phyloP scores from a whole-genome alignment of 2,797 vertebrate genomes.

The Sebastes itinus region DNA sequence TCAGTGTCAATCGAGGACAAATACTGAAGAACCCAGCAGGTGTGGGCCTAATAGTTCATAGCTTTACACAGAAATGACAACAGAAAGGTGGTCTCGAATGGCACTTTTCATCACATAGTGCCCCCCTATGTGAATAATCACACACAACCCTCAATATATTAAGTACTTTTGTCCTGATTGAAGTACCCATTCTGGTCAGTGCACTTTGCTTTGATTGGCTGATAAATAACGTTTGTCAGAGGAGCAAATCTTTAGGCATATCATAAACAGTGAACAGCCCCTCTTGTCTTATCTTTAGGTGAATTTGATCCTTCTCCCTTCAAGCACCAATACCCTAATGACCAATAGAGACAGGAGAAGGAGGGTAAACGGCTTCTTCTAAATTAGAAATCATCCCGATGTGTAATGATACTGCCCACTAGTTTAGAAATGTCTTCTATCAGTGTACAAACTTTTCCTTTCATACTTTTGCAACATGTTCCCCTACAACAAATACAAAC shows the following conservation, averaged over 20 bases:
- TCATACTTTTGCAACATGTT: constrained; percentile 57
- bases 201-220: constrained; percentile 80
- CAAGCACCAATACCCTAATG: constrained; percentile 51
- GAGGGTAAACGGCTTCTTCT: constrained; percentile 25
- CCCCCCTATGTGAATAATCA: constrained; percentile 52
- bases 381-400: constrained; percentile 26
- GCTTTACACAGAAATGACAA: constrained; percentile 61
- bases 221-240: constrained; percentile 74
- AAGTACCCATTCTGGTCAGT: constrained; percentile 80
- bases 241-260: constrained; percentile 52
- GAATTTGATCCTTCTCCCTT: constrained; percentile 44
- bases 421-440: constrained; percentile 43
- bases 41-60: constrained; percentile 44
- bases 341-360: constrained; percentile 38
- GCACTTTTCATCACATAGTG: constrained; percentile 71
- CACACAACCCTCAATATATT: constrained; percentile 55
- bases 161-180: constrained; percentile 82
- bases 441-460: constrained; percentile 60
- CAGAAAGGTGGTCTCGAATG: constrained; percentile 62
- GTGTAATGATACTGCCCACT: constrained; percentile 34
- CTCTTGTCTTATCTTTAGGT: constrained; percentile 15
- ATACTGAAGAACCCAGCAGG: constrained; percentile 55
- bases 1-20: constrained; percentile 53
- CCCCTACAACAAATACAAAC: constrained; percentile 64
- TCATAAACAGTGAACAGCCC: constrained; percentile 43